These are phyloP conservation scores for Aepyceros melampus DNA, from an alignment of 2,113 vertebrate genomes.

Conservation along the genomic window DNA sequence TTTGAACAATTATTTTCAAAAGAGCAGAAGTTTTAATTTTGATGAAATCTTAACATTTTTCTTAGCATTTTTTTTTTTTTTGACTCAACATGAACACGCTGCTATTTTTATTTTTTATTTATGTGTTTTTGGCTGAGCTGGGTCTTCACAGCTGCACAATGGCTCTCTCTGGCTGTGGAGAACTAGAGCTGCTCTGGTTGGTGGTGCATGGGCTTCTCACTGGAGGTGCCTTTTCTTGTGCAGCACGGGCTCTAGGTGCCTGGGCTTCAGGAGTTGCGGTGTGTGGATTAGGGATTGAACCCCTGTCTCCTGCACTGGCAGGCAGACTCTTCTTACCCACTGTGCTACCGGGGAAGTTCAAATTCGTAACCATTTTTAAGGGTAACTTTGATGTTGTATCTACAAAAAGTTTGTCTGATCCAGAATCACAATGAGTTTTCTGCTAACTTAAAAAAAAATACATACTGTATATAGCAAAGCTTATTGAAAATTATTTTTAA, in stretches of 20 bases:
- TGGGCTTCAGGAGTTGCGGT: background rate
- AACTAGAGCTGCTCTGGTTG: background rate
- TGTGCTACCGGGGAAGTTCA: background rate
- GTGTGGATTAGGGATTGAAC: background rate
- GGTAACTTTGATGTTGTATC: background rate
- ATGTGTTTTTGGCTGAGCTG: background rate
- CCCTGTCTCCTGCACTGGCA: background rate
- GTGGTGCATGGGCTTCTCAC: fast-evolving
- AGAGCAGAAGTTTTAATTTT: background rate
- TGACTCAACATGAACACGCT: background rate
- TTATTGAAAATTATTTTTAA: background rate
- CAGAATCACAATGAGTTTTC: background rate
- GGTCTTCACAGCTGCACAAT: background rate
- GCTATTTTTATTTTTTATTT: background rate
- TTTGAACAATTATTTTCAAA: background rate
- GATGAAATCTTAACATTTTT: background rate
- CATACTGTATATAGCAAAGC: background rate
- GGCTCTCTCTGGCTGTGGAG: background rate
- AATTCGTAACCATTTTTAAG: background rate
- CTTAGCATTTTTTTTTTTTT: background rate
- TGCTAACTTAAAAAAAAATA: background rate
- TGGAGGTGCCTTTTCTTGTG: background rate
- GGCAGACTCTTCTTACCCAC: background rate
- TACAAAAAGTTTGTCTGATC: background rate
- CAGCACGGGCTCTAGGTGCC: background rate